Percentiles rank a stretch among this genome's conserved stretches.
phyloP scores from a whole-genome alignment of 1,140 invertebrate genomes.

The Mylabris phalerata region DNA sequence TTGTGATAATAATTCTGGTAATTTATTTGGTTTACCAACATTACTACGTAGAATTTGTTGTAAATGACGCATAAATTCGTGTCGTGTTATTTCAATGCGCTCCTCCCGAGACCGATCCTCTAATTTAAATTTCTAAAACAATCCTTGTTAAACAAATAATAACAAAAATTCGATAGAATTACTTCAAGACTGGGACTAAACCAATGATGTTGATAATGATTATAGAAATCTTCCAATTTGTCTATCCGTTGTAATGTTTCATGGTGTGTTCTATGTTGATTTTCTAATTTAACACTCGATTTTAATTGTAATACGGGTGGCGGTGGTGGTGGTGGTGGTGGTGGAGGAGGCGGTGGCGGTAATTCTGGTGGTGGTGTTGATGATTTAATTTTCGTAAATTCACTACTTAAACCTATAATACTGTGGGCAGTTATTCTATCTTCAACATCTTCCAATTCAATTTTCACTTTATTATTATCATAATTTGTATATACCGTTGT shows the following conservation, averaged over 20 bases:
- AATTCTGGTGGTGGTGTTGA: too few species aligned
- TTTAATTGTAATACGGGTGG: conserved; percentile 11
- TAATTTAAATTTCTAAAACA: conserved; percentile 35
- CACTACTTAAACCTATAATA: conserved; percentile 34
- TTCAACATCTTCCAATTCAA: conserved; percentile 22
- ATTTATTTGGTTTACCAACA: conserved; percentile 30
- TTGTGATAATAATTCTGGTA: conserved; percentile 17
- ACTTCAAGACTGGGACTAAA: conserved; percentile 40
- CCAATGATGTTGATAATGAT: conserved; percentile 41
- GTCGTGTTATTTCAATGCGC: conserved; percentile 39
- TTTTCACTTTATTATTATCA: conserved; percentile 23
- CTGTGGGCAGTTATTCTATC: conserved; percentile 34
- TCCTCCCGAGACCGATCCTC: conserved; percentile 40
- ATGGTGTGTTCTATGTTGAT: conserved; percentile 28
- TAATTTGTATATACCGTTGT: conserved; percentile 11
- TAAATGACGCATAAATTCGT: conserved; percentile 36
- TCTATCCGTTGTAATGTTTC: conserved; percentile 40
- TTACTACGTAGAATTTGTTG: conserved; percentile 37
- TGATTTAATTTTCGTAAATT: too few species aligned
- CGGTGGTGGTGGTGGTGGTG: too few species aligned
- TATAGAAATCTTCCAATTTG: conserved; percentile 29
- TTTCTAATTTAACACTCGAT: conserved; percentile 24
- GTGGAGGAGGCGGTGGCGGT: too few species aligned
- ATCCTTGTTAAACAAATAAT: neutral
- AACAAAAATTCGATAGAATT: neutral